Conservation (phyloP, 2,113 vertebrate species). For the Carollia perspicillata region DNA sequence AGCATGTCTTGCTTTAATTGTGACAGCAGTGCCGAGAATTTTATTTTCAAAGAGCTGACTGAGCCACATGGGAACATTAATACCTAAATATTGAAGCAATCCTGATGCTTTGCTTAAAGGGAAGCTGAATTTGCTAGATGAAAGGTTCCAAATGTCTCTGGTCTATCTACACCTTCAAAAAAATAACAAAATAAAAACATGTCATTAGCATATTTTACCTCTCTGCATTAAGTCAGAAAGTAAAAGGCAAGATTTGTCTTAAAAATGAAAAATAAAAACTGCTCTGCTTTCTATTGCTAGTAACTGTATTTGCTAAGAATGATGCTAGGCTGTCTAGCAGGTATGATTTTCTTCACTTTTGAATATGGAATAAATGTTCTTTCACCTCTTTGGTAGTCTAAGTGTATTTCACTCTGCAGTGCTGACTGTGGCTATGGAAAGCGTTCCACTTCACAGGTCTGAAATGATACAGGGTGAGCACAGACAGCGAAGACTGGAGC, state of each 20-base stretch:
- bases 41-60: too few relatives aligned
- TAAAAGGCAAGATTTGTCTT: conserved; percentile 54
- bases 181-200: not conserved
- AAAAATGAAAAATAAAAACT: not conserved
- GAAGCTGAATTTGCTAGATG: conserved; percentile 56
- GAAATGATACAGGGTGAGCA: not conserved
- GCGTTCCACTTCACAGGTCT: not conserved
- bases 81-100: conserved; percentile 80
- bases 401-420: not conserved
- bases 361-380: not conserved
- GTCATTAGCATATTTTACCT: conserved; percentile 53
- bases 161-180: conserved; percentile 48
- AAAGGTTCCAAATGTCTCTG: conserved; percentile 47
- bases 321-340: not conserved
- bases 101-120: conserved; percentile 60
- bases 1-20: too few relatives aligned
- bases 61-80: conserved; percentile 73
- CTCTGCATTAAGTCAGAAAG: conserved; percentile 49
- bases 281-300: not conserved
- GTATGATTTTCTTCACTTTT: conserved; percentile 12
- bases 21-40: too few relatives aligned
- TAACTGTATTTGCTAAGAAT: not conserved
- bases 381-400: not conserved
- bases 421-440: not conserved
- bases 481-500: rapidly evolving